Evolutionary conservation across 2,113 vertebrate genomes (phyloP).

Genomic region (Semicossyphus pulcher): DNA sequence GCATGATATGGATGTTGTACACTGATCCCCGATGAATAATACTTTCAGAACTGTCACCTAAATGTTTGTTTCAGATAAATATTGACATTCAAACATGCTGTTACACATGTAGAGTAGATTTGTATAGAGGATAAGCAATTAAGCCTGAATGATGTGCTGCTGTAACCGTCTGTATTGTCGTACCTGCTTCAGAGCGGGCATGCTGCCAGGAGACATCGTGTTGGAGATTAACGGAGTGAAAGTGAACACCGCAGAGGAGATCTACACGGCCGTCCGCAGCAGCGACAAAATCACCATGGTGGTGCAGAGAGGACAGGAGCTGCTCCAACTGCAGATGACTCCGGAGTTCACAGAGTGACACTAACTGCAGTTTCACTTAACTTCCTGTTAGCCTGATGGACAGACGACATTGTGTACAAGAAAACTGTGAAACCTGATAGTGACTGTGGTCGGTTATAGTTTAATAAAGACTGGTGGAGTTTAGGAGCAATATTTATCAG

Average conservation of each 20-base stretch:
- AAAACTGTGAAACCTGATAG: too few relatives aligned
- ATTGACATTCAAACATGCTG: too few relatives aligned
- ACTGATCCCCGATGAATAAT: too few relatives aligned
- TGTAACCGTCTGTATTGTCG: background rate
- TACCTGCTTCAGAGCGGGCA: slow-evolving; percentile 71
- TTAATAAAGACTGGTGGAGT: too few relatives aligned
- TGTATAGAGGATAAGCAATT: too few relatives aligned
- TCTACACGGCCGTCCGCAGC: slow-evolving; percentile 89
- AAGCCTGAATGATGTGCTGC: background rate
- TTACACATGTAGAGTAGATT: too few relatives aligned
- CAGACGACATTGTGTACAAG: too few relatives aligned
- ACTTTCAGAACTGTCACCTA: too few relatives aligned
- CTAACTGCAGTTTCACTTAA: accelerated
- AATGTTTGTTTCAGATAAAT: too few relatives aligned
- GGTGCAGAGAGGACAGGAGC: slow-evolving; percentile 84
- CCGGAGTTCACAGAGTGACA: slow-evolving; percentile 89
- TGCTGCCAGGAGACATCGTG: slow-evolving; percentile 80
- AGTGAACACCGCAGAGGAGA: slow-evolving; percentile 87
- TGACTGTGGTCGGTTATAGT: too few relatives aligned
- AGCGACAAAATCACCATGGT: slow-evolving; percentile 86
- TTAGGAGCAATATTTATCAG: too few relatives aligned
- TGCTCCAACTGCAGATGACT: slow-evolving; percentile 86
- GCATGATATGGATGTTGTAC: background rate
- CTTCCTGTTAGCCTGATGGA: background rate
- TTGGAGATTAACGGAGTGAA: slow-evolving; percentile 69